Base-by-base conservation (phyloP, 2,888 invertebrate species). In the Eumerus sabulonum region DNA sequence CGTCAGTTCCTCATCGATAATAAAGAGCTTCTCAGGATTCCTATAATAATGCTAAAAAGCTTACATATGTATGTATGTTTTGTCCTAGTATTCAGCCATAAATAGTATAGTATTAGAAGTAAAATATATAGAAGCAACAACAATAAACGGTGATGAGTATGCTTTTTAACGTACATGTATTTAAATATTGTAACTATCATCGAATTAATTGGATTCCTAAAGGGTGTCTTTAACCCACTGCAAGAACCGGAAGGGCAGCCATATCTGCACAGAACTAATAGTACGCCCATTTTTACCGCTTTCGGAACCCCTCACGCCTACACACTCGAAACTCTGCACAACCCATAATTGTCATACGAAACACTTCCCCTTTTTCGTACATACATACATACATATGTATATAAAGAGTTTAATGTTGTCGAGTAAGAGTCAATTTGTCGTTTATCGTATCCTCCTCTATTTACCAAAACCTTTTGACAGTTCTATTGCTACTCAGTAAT, bases 391-490 rank as follows among this genome's bases (percentile, higher is more conserved):
- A 54, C 14, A 64, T 36, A 40, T 27, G 5, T 16, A 27, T 3
- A 45, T 2, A 27, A 18, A 54, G 35, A 54, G 19, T 1, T 19
- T 18, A 4, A 27, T 27, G 27, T 27, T 17, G 3, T 13, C 59
- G 40, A 12, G 12, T n/a, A 27, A 27, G 27, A 70, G 62, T 47
- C 54, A 56, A 56, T 42, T 64, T 59, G 63, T 44, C 57, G 53
- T 51, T 64, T 42, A 60, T 64, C n/a, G 38, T 40, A 53, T 36
- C 13, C 12, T 63, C 50, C 17, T 48, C 18, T 35, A 45, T 12
- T 18, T 72, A 64, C 45, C 47, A 57, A 66, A 56, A 19, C 19
- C 17, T 48, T 68, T 54, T 77, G 77, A 77, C 77, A 77, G 62
- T 60, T 63, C 67, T 48, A 68, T 66, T 50, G 59, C 9, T 53